A percentile compares a stretch with the other conserved stretches of the same genome.
These are phyloP conservation scores for Spongilla lacustris DNA, from an alignment of 37 sponge, comb jelly and placozoan species.

Conservation along the genomic window DNA sequence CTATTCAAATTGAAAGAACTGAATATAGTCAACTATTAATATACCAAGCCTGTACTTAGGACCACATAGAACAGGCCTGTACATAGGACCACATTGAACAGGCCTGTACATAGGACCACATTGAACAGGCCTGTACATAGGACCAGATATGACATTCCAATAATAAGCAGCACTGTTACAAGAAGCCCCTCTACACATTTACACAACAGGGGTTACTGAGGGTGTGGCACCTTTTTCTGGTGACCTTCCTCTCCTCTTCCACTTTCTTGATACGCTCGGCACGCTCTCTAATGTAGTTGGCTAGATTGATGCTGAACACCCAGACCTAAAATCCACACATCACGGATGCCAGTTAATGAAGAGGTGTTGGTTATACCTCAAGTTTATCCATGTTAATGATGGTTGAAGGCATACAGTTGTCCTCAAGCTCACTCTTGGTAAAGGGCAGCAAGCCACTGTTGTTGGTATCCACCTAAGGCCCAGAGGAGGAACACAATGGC, in stretches of 20 bases:
- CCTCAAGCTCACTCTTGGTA: conserved; percentile 8
- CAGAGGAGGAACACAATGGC: neutral
- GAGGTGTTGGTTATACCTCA: conserved; percentile 17
- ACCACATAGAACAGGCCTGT: no score
- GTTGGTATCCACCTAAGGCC: neutral
- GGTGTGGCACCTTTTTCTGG: conserved; percentile 13
- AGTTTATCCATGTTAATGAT: conserved; percentile 19
- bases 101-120: no score
- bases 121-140: no score
- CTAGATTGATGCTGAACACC: conserved; percentile 27
- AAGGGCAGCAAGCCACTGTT: conserved; percentile 16
- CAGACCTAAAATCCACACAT: conserved; percentile 15
- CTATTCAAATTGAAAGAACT: no score
- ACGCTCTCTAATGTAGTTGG: conserved; percentile 25
- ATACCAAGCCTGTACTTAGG: no score
- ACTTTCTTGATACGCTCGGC: conserved; percentile 3
- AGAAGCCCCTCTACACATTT: no score
- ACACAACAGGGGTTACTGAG: neutral
- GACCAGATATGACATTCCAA: no score
- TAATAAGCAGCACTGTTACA: no score
- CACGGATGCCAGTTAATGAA: neutral
- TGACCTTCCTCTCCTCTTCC: neutral
- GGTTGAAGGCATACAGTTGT: conserved; percentile 35
- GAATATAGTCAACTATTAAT: no score
- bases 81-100: no score